Evolutionary conservation across 2,888 invertebrate species (phyloP).

Genomic region (Diaphora mendica): DNA sequence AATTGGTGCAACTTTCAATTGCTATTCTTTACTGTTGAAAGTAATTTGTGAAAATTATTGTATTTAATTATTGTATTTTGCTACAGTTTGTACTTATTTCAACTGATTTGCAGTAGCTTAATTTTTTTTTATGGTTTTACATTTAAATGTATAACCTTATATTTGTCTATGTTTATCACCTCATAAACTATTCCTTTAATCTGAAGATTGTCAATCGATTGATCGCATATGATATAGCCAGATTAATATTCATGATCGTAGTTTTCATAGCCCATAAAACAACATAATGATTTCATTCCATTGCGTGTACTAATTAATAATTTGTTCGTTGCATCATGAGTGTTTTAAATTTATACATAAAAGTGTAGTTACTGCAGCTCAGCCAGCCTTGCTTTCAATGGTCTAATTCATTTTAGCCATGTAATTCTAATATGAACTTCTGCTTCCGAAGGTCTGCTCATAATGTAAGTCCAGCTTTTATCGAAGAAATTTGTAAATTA

Average conservation of each 20-base stretch:
- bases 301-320: constrained; percentile 45
- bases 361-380: constrained; percentile 50
- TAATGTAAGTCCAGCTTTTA: constrained; percentile 8
- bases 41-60: not conserved
- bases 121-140: no score
- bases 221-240: not conserved
- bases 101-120: no score
- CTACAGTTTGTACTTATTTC: not conserved
- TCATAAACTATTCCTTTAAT: not conserved
- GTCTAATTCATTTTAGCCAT: constrained; percentile 47
- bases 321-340: constrained; percentile 46
- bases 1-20: not conserved
- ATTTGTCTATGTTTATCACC: no score
- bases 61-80: not conserved
- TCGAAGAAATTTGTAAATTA: not conserved
- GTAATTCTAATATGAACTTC: constrained; percentile 39
- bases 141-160: no score
- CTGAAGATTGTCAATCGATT: not conserved
- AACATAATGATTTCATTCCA: constrained; percentile 47
- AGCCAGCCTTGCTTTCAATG: constrained; percentile 57
- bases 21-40: not conserved
- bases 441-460: constrained; percentile 43
- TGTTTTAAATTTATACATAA: constrained; percentile 53
- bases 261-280: constrained; percentile 6
- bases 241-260: constrained; percentile 3